Evolutionary conservation across 2,888 invertebrate genomes (phyloP).

Genomic region (Norana najaformis): DNA sequence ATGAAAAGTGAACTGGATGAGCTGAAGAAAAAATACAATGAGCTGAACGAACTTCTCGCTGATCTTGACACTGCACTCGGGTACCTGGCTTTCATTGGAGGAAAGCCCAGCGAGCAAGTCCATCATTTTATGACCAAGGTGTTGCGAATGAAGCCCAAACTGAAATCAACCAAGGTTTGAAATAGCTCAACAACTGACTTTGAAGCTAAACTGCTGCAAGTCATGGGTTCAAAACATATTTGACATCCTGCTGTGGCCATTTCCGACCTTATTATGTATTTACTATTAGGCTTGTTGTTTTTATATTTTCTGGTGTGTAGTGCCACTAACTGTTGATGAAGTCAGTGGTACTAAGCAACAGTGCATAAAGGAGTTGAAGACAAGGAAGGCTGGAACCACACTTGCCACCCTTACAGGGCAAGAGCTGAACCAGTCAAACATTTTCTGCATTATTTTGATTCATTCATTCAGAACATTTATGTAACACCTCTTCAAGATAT

Average conservation of each 20-base stretch:
- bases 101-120: neutral
- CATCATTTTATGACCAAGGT: conserved; percentile 1
- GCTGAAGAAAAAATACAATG: conserved; percentile 27
- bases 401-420: too few species aligned
- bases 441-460: too few species aligned
- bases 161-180: conserved; percentile 19
- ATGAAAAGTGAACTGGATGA: neutral
- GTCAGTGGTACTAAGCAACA: too few species aligned
- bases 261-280: neutral
- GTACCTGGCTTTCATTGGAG: conserved; percentile 40
- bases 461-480: too few species aligned
- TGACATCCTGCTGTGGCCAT: neutral
- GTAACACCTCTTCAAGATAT: too few species aligned
- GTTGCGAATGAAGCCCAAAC: conserved; percentile 10
- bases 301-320: too few species aligned
- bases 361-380: too few species aligned
- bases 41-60: conserved; percentile 34
- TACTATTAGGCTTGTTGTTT: neutral
- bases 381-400: too few species aligned
- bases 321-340: too few species aligned
- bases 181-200: neutral
- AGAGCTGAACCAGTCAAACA: too few species aligned
- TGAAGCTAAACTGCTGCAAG: neutral
- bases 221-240: too few species aligned
- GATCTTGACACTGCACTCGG: conserved; percentile 39